Percentiles rank a stretch among this genome's conserved stretches.
phyloP scores from a whole-genome alignment of 1,140 invertebrate genomes.

The Agrypnia vestita region DNA sequence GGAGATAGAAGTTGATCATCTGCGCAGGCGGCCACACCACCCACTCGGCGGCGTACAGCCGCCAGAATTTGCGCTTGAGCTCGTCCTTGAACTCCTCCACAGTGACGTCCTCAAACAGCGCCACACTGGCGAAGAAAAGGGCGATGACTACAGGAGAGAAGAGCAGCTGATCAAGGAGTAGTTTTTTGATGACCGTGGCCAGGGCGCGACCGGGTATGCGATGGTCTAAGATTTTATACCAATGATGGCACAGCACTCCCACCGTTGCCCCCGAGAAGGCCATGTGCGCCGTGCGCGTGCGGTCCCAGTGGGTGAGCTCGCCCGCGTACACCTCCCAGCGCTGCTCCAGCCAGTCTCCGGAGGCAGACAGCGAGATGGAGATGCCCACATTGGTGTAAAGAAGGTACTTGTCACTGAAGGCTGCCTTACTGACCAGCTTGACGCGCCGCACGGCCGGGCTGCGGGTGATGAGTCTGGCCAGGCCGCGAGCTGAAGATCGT shows the following conservation, averaged over 20 bases:
- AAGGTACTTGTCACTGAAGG: conserved; percentile 84
- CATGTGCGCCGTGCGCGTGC: conserved; percentile 84
- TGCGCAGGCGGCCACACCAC: conserved; percentile 85
- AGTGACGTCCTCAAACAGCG: conserved; percentile 79
- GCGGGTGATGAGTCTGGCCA: conserved; percentile 28
- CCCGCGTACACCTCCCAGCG: conserved; percentile 83
- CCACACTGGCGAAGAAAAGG: conserved; percentile 87
- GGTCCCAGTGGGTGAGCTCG: conserved; percentile 78
- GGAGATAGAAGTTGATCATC: conserved; percentile 87
- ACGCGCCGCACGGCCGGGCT: conserved; percentile 49
- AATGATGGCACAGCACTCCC: conserved; percentile 89
- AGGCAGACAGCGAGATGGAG: conserved; percentile 82
- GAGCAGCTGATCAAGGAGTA: conserved; percentile 89
- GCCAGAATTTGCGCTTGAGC: conserved; percentile 84
- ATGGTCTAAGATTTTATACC: conserved; percentile 80
- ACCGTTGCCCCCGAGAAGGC: conserved; percentile 84
- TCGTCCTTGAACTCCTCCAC: conserved; percentile 79
- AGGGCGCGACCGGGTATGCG: conserved; percentile 80
- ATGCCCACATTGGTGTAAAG: conserved; percentile 90
- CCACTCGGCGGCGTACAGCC: conserved; percentile 88
- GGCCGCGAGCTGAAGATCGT: conserved; percentile 36
- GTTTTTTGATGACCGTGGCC: conserved; percentile 85
- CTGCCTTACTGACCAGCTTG: conserved; percentile 63
- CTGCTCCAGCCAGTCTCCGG: conserved; percentile 90
- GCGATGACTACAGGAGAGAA: conserved; percentile 90